Base-by-base conservation (phyloP, 2,797 vertebrate species). In the Furcifer pardalis region DNA sequence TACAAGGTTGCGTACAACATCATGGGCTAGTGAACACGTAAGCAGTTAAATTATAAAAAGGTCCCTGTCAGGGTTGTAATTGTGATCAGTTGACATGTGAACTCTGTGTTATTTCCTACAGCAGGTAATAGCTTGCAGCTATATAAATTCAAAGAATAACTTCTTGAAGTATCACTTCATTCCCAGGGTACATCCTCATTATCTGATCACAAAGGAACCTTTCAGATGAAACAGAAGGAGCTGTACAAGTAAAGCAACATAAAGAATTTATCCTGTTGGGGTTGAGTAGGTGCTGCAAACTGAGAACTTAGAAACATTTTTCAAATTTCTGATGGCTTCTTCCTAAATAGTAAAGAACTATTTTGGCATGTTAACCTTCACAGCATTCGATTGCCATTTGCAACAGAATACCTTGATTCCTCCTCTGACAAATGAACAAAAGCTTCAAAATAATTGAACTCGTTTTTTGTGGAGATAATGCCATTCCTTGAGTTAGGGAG, bases 401-500 rank as follows among this genome's bases (percentile, higher is more conserved):
- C 89, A 90, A n/a, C n/a, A n/a, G n/a, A n/a, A 66, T 37, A 35
- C 90, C 87, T 84, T 81, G 74, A 75, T 90, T 84, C 60, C 90
- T 89, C 46, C 81, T 84, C 86, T 69, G 76, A 81, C 83, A 72
- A 89, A 83, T 85, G 87, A 91, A 87, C 86, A 73, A 85, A 92
- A 82, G 82, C 56, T 35, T 88, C 66, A 77, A 84, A 93, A 37
- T 81, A 82, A 83, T 23, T 44, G 85, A 84, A 35, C 0, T 0
- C 49, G 40, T 78, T 95, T 78, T 95, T 94, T 92, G 90, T 95
- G 59, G 87, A 93, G 89, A 96, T 95, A 95, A 91, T 65, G 25
- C 81, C 90, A 27, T 82, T 92, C 87, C 90, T 90, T 87, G 84
- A 88, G 93, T 87, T 91, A 91, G 25, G 87, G 88, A 90, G 83